Evolutionary conservation across 1,140 invertebrate species (phyloP).

Genomic region (Eueides isabella): DNA sequence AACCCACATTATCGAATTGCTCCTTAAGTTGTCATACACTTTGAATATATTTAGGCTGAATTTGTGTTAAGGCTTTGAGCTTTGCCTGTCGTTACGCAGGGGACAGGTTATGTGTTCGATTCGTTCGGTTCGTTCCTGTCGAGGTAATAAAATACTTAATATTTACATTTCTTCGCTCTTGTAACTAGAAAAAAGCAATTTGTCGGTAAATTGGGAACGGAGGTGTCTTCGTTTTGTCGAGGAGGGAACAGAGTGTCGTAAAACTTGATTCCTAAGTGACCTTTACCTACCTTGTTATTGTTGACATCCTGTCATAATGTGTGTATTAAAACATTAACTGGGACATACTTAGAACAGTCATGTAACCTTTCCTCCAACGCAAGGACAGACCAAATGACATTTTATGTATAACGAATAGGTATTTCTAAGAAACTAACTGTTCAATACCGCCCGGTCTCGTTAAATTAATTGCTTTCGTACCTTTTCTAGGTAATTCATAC

Average conservation of each 20-base stretch:
- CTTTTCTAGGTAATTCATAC: not conserved
- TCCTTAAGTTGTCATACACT: not conserved
- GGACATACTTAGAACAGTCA: not conserved
- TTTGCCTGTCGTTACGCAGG: too few species aligned
- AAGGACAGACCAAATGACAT: conserved; percentile 9
- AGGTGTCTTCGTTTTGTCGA: too few species aligned
- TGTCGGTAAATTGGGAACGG: too few species aligned
- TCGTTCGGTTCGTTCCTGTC: too few species aligned
- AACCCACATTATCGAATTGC: conserved; percentile 4
- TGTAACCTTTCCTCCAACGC: not conserved
- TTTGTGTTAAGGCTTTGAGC: not conserved
- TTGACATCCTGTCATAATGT: not conserved
- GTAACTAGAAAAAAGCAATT: too few species aligned
- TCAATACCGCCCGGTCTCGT: not conserved
- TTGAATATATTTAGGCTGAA: not conserved
- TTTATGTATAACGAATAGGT: not conserved
- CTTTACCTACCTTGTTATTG: not conserved
- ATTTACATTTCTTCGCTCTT: not conserved
- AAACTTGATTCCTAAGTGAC: too few species aligned
- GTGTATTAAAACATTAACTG: not conserved
- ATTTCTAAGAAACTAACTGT: not conserved
- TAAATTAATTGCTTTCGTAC: conserved; percentile 7
- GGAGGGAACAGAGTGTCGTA: not conserved
- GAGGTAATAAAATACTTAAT: too few species aligned
- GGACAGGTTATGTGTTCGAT: too few species aligned